Evolutionary conservation across 2,797 vertebrate species (phyloP).

Genomic region (Australoheros facetus): DNA sequence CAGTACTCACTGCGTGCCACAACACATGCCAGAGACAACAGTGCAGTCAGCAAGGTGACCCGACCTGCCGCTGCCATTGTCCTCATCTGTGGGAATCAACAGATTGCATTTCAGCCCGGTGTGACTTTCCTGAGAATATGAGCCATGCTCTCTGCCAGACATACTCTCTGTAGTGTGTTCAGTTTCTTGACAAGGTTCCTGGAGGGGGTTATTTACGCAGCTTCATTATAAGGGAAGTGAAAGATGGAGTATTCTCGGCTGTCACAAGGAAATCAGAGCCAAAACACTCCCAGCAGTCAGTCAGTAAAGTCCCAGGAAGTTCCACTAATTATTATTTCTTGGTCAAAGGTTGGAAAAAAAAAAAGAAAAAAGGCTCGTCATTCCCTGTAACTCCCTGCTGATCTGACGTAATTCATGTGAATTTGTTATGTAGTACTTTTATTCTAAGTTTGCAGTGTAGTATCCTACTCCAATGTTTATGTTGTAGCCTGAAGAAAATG

Average conservation of each 20-base stretch:
- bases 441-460: not conserved
- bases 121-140: not conserved
- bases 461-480: not conserved
- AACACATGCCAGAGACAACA: conserved; percentile 2
- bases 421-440: not conserved
- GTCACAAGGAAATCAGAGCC: conserved; percentile 3
- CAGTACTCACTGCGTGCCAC: conserved; percentile 52
- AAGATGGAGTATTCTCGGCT: not conserved
- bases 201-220: not conserved
- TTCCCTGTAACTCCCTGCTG: not conserved
- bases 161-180: not conserved
- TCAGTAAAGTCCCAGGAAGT: conserved; percentile 41
- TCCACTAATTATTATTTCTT: conserved; percentile 10
- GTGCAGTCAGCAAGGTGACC: not conserved
- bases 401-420: not conserved
- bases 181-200: conserved; percentile 37
- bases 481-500: not conserved
- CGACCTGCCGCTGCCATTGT: conserved; percentile 13
- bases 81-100: not conserved
- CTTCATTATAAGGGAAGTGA: conserved; percentile 51
- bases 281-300: not conserved
- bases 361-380: not conserved
- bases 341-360: not conserved
- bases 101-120: not conserved
- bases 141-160: not conserved